phyloP scores from a whole-genome alignment of 2,797 vertebrate genomes.

The Etheostoma nigrum region DNA sequence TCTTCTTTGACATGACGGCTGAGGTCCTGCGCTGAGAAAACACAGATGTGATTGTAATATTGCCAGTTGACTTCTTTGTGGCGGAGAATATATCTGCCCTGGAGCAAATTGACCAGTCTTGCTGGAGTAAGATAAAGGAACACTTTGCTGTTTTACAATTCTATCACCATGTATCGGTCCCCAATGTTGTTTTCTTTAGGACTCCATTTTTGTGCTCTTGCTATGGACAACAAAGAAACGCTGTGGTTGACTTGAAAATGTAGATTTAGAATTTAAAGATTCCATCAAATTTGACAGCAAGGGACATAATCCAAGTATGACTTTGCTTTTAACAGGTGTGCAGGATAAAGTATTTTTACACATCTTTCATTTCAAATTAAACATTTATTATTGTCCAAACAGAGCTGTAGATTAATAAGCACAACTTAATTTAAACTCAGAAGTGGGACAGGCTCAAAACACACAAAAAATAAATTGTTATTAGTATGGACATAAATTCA shows the following conservation, averaged over 20 bases:
- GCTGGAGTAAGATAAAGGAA: conserved; percentile 48
- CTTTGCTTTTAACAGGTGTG: background rate
- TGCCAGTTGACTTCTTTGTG: conserved; percentile 67
- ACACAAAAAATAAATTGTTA: too few species aligned
- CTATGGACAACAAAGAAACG: background rate
- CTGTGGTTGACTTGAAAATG: conserved; percentile 14
- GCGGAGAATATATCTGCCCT: conserved; percentile 55
- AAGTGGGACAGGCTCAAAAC: background rate
- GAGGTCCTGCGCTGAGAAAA: conserved; percentile 61
- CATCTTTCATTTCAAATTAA: background rate
- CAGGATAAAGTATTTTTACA: background rate
- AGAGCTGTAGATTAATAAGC: too few species aligned
- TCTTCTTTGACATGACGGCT: conserved; percentile 72
- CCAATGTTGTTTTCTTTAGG: background rate
- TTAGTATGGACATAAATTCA: background rate
- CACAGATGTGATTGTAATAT: conserved; percentile 75
- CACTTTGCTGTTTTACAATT: conserved; percentile 39
- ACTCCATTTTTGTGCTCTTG: background rate
- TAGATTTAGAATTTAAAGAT: background rate
- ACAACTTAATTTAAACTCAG: background rate
- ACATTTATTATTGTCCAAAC: background rate
- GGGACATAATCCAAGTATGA: background rate
- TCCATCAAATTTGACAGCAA: conserved; percentile 23
- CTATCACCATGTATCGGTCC: conserved; percentile 1
- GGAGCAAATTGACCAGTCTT: conserved; percentile 71